Percentiles rank a stretch among this genome's conserved stretches.
phyloP scores from a whole-genome alignment of 2,888 invertebrate genomes.

The Meiosimyza platycephala region DNA sequence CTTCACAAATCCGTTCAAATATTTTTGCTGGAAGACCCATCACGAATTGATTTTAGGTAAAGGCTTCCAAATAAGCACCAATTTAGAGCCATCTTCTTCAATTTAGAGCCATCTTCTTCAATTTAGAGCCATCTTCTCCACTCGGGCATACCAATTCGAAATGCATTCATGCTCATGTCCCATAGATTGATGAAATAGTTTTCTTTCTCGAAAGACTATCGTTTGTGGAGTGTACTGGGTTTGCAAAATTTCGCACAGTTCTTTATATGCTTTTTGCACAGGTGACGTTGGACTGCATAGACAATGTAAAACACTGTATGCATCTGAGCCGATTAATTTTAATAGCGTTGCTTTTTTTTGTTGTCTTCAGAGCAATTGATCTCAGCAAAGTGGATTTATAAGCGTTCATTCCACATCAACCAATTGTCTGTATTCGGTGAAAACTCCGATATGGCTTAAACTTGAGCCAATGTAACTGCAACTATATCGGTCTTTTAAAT shows the following conservation, averaged over 20 bases:
- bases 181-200: constrained; percentile 6
- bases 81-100: background rate
- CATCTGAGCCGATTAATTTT: too few relatives aligned
- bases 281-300: constrained; percentile 4
- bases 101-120: background rate
- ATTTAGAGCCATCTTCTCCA: background rate
- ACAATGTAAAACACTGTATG: too few relatives aligned
- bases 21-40: constrained; percentile 13
- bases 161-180: background rate
- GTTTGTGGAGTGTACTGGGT: constrained; percentile 8
- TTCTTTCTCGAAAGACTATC: constrained; percentile 6
- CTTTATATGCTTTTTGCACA: background rate
- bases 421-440: too few relatives aligned
- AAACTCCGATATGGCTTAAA: too few relatives aligned
- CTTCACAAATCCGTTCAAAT: constrained; percentile 19
- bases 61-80: constrained; percentile 12
- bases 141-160: constrained; percentile 1
- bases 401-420: too few relatives aligned
- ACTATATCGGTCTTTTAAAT: too few relatives aligned
- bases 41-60: constrained; percentile 7
- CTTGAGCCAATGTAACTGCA: too few relatives aligned
- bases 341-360: too few relatives aligned
- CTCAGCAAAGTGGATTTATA: too few relatives aligned
- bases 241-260: constrained; percentile 11
- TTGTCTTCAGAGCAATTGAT: too few relatives aligned